Evolutionary conservation across 2,113 vertebrate genomes (phyloP).

Genomic region (Heloderma charlesbogerti): DNA sequence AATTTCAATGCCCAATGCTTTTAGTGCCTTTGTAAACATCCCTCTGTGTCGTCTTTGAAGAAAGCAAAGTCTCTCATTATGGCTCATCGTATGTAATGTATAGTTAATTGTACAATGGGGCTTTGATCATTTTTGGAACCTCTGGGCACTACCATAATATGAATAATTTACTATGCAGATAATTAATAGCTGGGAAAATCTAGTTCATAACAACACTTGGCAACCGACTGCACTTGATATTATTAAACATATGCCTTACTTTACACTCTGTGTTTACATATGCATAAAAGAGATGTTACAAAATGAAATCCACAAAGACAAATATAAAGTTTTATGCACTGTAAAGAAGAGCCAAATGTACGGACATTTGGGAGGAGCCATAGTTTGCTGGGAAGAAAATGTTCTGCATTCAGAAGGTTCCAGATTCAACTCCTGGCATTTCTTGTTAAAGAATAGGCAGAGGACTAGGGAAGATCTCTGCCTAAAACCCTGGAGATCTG

Average conservation of each 20-base stretch:
- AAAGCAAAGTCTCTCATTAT: constrained; percentile 34
- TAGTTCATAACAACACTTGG: constrained; percentile 16
- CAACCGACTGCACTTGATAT: not conserved
- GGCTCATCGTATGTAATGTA: constrained; percentile 12
- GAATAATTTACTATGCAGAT: constrained; percentile 30
- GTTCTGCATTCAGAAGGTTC: not conserved
- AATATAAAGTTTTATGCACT: not conserved
- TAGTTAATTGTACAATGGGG: rapidly evolving
- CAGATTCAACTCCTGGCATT: not conserved
- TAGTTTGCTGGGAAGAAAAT: not conserved
- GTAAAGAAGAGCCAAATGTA: not conserved
- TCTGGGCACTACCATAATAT: constrained; percentile 8
- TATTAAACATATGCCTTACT: not conserved
- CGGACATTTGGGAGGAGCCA: not conserved
- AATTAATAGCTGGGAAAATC: not conserved
- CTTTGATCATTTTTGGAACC: constrained; percentile 7
- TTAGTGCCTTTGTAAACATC: constrained; percentile 40
- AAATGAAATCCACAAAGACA: constrained; percentile 23
- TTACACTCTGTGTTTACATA: not conserved
- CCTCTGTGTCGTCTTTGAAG: constrained; percentile 38
- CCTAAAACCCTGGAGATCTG: not conserved
- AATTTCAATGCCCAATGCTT: not conserved
- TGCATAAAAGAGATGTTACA: not conserved
- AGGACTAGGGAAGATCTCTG: not conserved
- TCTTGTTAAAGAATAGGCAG: not conserved